Evolutionary conservation across 2,113 vertebrate genomes (phyloP), one percentile per base, ranked within the genome.

Genomic region (Pterophyllum scalare): DNA sequence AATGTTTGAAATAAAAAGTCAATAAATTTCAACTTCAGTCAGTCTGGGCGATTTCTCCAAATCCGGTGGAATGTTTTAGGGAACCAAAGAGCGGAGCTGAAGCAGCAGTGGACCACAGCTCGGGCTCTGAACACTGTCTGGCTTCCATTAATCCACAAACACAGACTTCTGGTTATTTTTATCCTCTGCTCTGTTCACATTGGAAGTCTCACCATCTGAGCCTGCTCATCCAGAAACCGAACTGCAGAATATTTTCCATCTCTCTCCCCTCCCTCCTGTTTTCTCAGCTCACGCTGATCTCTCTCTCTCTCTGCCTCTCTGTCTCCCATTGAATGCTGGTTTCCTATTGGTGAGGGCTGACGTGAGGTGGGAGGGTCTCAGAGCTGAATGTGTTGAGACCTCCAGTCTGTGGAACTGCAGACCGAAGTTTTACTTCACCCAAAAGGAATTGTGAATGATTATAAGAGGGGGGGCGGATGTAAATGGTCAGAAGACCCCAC

Each of bases 171-270:
- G 61, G 65, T 81, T 92, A 83, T 80, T 87, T 88, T 91, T 75
- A 81, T 86, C 75, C 82, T 56, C 58, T 72, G 56, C 38, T 26
- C 59, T 72, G 56, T 40, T 82, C 17, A 67, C 81, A 80, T 75
- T 91, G 80, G 79, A 89, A 19, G 81, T 91, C 92, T 96, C 95
- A 93, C 96, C 95, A 95, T 96, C 93, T 97, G 95, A 93, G 94
- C 97, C 97, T 95, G 96, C 93, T 94, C 95, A 97, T 97, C 96
- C 97, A 94, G 94, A 96, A 82, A 83, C 62, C 59, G 72, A 77
- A 56, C 58, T 20, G 77, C 93, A 88, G 75, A 92, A 88, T 80
- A 70, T 81, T 92, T 92, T 92, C 88, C 91, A 76, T 77, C 49
- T 78, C 82, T 75, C 57, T 62, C 49, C 80, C 77, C 83, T 81